phyloP scores from a whole-genome alignment of 2,113 vertebrate genomes.

The Malurus melanocephalus region DNA sequence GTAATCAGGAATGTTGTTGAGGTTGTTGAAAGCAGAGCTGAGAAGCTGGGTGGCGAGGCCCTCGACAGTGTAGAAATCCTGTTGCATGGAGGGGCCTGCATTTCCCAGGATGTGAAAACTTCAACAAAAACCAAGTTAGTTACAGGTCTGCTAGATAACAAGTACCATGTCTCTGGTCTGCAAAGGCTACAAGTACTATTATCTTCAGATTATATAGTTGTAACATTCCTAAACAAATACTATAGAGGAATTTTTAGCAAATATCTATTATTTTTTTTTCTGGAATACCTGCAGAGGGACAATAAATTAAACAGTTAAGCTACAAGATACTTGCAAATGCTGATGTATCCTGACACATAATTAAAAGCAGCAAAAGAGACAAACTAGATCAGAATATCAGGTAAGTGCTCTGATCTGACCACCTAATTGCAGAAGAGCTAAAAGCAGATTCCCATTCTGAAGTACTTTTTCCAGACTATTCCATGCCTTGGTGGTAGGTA shows the following conservation, averaged over 20 bases:
- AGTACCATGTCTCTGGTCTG: not conserved
- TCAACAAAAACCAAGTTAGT: constrained; percentile 2
- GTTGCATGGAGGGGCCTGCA: constrained; percentile 84
- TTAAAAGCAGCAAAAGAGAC: not conserved
- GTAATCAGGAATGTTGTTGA: constrained; percentile 91
- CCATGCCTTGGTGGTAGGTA: not conserved
- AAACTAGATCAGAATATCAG: not conserved
- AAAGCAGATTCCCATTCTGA: not conserved
- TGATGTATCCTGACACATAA: not conserved
- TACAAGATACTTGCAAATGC: not conserved
- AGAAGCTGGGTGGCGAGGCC: constrained; percentile 82
- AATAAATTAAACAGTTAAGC: not conserved
- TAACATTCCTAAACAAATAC: not conserved
- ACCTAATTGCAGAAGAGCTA: not conserved
- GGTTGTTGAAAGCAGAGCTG: constrained; percentile 83
- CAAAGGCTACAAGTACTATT: not conserved
- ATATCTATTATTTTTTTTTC: not conserved
- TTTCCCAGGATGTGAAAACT: constrained; percentile 90
- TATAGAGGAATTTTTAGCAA: not conserved
- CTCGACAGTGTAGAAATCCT: constrained; percentile 91
- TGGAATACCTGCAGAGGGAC: not conserved
- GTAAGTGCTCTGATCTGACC: not conserved
- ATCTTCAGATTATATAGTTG: not conserved
- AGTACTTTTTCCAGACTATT: not conserved
- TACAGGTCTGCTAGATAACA: not conserved